Conservation (phyloP, 2,113 vertebrate species). For the Strigops habroptila region DNA sequence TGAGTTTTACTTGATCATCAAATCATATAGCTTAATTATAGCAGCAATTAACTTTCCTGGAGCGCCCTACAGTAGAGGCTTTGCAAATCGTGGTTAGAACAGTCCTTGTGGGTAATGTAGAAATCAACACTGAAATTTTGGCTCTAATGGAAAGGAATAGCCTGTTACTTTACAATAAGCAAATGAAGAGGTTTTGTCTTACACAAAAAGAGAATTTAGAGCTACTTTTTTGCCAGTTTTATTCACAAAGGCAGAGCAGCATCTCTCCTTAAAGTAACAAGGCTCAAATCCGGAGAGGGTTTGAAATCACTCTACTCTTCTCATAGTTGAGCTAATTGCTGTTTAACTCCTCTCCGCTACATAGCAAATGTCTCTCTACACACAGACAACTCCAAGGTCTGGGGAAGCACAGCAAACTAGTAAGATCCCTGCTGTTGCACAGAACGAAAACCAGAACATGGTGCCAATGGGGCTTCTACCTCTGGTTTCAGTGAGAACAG, state of each 20-base stretch:
- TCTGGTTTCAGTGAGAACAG: neutral
- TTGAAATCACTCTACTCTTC: neutral
- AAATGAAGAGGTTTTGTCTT: neutral
- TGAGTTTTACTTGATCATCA: neutral
- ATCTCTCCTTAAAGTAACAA: neutral
- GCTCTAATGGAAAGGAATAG: neutral
- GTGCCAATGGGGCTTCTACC: neutral
- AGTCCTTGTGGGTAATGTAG: neutral
- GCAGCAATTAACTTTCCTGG: conserved; percentile 17
- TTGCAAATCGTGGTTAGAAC: neutral
- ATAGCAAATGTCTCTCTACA: neutral
- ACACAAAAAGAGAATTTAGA: neutral
- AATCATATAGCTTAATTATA: neutral
- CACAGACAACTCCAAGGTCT: neutral
- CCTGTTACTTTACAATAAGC: neutral
- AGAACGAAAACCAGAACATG: neutral
- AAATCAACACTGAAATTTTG: neutral
- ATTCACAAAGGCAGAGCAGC: neutral
- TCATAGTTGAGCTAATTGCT: neutral
- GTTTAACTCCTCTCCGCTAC: neutral
- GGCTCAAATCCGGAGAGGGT: neutral
- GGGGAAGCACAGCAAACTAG: neutral
- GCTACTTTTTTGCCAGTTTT: neutral
- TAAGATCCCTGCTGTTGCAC: neutral
- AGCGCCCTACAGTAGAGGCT: neutral